These are phyloP conservation scores for Eriosoma lanigerum DNA, from an alignment of 1,140 invertebrate species.

Conservation along the genomic window DNA sequence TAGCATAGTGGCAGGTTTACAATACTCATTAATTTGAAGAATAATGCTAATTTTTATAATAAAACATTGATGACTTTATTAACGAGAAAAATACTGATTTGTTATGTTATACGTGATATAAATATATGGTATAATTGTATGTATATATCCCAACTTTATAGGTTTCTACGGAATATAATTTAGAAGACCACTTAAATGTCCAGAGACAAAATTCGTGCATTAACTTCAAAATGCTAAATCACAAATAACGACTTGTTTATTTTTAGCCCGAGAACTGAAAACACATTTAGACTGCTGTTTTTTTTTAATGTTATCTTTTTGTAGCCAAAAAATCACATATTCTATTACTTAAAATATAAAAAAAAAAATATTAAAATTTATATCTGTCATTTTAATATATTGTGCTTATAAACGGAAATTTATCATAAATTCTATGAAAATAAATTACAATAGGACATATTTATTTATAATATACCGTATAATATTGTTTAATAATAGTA, in stretches of 20 bases:
- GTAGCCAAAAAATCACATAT: not conserved
- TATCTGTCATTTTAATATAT: not conserved
- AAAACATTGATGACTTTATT: slow-evolving; percentile 2
- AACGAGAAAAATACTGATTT: not conserved
- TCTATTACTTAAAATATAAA: not conserved
- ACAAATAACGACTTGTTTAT: slow-evolving; percentile 26
- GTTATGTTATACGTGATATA: not conserved
- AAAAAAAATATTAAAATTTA: not conserved
- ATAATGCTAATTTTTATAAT: not conserved
- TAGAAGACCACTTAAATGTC: slow-evolving; percentile 31
- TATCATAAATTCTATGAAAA: not conserved
- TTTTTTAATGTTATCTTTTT: slow-evolving; percentile 18
- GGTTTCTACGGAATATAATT: slow-evolving; percentile 9
- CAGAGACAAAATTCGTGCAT: slow-evolving; percentile 8
- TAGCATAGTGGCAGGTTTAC: not conserved
- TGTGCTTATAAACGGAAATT: not conserved
- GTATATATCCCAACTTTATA: slow-evolving; percentile 12
- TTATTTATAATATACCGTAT: not conserved
- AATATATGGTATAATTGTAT: too few relatives aligned
- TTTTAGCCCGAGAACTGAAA: slow-evolving; percentile 26
- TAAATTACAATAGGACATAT: not conserved
- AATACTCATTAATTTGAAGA: too few relatives aligned
- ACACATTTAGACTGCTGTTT: slow-evolving; percentile 23
- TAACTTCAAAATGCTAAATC: slow-evolving; percentile 30
- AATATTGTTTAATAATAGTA: not conserved